Base-by-base conservation (phyloP, 2,113 vertebrate genomes). In the Rhea pennata region DNA sequence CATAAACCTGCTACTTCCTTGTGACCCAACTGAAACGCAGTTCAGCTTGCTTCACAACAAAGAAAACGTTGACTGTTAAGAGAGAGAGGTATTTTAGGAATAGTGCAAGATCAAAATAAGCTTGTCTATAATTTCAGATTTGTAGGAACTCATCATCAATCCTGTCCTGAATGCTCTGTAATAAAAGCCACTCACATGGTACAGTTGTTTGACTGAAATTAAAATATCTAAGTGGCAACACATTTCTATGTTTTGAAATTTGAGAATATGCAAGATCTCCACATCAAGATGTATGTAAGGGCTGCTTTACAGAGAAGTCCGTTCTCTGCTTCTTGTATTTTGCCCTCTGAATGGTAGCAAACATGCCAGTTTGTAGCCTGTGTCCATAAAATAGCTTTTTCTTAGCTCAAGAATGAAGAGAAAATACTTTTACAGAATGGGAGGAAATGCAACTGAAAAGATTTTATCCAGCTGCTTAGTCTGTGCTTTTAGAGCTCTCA, bases 141-240 rank as follows among this genome's bases (percentile, higher is more conserved):
- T 73, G 33, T n/a, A 66, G 40, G 48, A 53, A 46, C 23, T 48
- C 15, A 29, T 12, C 58, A 19, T n/a, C 24, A 78, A 19, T 36
- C 23, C 31, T 59, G 27, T 11, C 12, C 0, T 22, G 40, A 76
- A 13, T 14, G 48, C 39, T n/a, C 51, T 46, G 8, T 8, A 56
- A 51, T 3, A 9, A 80, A 76, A 88, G 11, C 24, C 23, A 27
- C 42, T 54, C 56, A 27, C 0, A 0, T 22, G 53, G 62, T 56
- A 82, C 36, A 54, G 42, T 16, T 3, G 1, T 21, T 12, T 42
- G 27, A 54, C 15, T 31, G 31, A 33, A n/a, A 26, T 36, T 46
- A 75, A 76, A n/a, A 36, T 4, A 59, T 17, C 48, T 15, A 51
- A 76, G 62, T 36, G 75, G 33, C 19, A 85, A 50, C 13, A 22